These are phyloP conservation scores for Nematolebias whitei DNA, from an alignment of 2,113 vertebrate species.

Conservation along the genomic window DNA sequence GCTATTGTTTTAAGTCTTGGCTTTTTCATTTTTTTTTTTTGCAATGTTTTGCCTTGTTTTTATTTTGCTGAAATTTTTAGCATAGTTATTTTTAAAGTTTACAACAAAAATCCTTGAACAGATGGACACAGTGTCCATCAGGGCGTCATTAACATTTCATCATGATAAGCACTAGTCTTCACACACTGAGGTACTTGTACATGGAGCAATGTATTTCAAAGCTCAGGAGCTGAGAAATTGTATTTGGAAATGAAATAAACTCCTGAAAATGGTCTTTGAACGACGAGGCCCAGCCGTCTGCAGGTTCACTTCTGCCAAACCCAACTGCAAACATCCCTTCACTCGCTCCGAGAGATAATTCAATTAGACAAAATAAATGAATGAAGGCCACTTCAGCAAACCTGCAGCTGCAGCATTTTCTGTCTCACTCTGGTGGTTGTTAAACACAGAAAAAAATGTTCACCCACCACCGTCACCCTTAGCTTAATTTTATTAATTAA, in stretches of 20 bases:
- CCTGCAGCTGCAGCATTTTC: conserved; percentile 33
- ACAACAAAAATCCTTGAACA: too few relatives aligned
- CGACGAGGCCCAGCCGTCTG: conserved; percentile 30
- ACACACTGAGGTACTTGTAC: conserved; percentile 10
- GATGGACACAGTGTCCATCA: too few relatives aligned
- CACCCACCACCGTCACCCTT: too few relatives aligned
- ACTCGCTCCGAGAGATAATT: conserved; percentile 61
- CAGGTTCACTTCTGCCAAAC: conserved; percentile 52
- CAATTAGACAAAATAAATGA: conserved; percentile 74
- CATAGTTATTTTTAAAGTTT: neutral
- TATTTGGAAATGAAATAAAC: conserved; percentile 47
- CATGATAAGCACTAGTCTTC: neutral
- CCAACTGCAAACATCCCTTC: conserved; percentile 58
- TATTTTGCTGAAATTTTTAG: neutral
- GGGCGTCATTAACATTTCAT: neutral
- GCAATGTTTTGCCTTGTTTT: neutral
- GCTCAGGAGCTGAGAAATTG: conserved; percentile 23
- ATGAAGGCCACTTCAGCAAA: conserved; percentile 24
- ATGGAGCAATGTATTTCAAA: conserved; percentile 28
- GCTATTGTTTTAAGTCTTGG: neutral
- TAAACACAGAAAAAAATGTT: conserved; percentile 12
- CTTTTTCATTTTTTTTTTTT: neutral
- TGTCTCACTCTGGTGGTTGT: conserved; percentile 10
- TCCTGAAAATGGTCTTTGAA: conserved; percentile 57
- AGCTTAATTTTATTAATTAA: too few relatives aligned